Evolutionary conservation across 2,797 vertebrate genomes (phyloP).

Genomic region (Orientallactaga sibirica): DNA sequence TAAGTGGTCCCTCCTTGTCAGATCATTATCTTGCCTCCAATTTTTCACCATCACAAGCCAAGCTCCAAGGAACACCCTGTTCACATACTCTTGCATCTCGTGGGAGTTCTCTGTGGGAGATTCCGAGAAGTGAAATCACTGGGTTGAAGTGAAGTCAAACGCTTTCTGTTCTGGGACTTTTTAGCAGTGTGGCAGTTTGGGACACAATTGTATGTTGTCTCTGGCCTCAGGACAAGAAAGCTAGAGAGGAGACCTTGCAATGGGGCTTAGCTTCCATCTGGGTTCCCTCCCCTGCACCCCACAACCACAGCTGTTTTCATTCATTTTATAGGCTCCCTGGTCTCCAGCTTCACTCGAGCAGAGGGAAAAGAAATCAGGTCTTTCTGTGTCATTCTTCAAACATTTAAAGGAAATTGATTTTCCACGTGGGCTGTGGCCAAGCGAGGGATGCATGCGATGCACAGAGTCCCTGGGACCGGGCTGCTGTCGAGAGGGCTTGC

Average conservation of each 20-base stretch:
- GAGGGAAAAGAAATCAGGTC: slow-evolving; percentile 82
- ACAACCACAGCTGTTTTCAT: slow-evolving; percentile 59
- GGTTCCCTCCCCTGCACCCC: background rate
- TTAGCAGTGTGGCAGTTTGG: background rate
- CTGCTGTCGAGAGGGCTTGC: slow-evolving; percentile 54
- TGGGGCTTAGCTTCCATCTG: background rate
- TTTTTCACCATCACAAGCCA: background rate
- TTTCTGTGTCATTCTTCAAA: slow-evolving; percentile 83
- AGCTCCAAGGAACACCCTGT: background rate
- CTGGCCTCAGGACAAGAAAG: slow-evolving; percentile 37
- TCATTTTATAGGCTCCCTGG: slow-evolving; percentile 69
- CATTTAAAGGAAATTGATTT: slow-evolving; percentile 85
- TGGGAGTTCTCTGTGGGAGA: slow-evolving; percentile 54
- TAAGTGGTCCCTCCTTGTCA: background rate
- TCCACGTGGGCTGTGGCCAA: slow-evolving; percentile 81
- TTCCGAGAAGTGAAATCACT: slow-evolving; percentile 69
- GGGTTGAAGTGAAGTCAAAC: background rate
- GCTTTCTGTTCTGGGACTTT: slow-evolving; percentile 60
- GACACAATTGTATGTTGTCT: slow-evolving; percentile 34
- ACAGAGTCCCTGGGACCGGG: background rate
- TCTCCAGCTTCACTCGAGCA: slow-evolving; percentile 79
- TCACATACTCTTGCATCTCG: background rate
- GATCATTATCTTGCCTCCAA: slow-evolving; percentile 2
- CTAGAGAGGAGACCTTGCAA: background rate
- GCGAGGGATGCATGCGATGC: slow-evolving; percentile 26